A percentile compares a stretch with the other conserved stretches of the same genome.
Evolutionary conservation across 2,888 invertebrate genomes (phyloP).

Genomic region (Andricus quercusramuli): DNA sequence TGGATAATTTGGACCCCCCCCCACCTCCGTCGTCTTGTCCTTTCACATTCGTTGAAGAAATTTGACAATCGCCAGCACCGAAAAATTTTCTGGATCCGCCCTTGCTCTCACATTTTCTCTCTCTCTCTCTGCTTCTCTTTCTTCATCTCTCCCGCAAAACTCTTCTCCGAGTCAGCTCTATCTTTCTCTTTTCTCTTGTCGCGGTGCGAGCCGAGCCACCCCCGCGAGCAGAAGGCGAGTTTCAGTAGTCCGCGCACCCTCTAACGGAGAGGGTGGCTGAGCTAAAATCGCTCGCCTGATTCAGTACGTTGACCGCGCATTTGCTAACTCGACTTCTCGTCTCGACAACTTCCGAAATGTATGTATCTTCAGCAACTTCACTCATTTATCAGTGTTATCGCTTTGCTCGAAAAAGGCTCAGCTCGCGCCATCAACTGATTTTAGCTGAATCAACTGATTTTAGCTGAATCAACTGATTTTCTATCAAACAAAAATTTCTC

Average conservation of each 20-base stretch:
- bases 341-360: background rate
- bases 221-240: slow-evolving; percentile 66
- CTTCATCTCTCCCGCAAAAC: background rate
- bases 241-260: slow-evolving; percentile 77
- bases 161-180: slow-evolving; percentile 3
- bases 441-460: background rate
- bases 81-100: too few species aligned
- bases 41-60: too few species aligned
- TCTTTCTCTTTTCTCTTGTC: slow-evolving; percentile 11
- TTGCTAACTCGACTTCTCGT: background rate
- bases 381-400: background rate
- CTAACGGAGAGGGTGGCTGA: slow-evolving; percentile 71
- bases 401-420: background rate
- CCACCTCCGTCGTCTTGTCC: too few species aligned
- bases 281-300: background rate
- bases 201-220: slow-evolving; percentile 61
- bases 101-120: background rate
- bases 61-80: too few species aligned
- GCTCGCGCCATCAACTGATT: background rate
- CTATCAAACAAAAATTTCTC: background rate
- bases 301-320: background rate
- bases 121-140: background rate
- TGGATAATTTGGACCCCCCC: too few species aligned
- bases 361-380: background rate
- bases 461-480: background rate